These are phyloP conservation scores for Harpagifer antarcticus DNA, from an alignment of 2,797 vertebrate genomes.

Conservation along the genomic window DNA sequence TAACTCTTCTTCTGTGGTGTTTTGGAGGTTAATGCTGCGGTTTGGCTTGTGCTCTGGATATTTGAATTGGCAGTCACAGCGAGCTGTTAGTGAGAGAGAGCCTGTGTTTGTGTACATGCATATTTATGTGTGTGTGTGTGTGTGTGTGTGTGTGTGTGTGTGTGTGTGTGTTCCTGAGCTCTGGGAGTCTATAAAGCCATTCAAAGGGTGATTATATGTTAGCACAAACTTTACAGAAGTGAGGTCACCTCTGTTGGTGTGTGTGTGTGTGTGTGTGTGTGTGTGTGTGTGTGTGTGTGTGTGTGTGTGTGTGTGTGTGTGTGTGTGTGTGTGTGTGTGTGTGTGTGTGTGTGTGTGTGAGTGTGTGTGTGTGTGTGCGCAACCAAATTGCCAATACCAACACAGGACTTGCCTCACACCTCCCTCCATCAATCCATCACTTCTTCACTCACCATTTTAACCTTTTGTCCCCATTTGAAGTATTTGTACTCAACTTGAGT, in stretches of 20 bases:
- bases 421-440: background rate
- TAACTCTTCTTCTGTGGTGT: slow-evolving; percentile 28
- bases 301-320: slow-evolving; percentile 20
- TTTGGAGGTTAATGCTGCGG: slow-evolving; percentile 14
- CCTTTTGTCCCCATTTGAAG: background rate
- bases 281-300: slow-evolving; percentile 39
- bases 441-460: background rate
- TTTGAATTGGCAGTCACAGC: slow-evolving; percentile 52
- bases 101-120: slow-evolving; percentile 19
- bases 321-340: slow-evolving; percentile 40
- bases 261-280: slow-evolving; percentile 29
- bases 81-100: slow-evolving; percentile 47
- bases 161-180: slow-evolving; percentile 40
- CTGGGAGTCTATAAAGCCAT: slow-evolving; percentile 75
- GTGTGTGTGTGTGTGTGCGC: slow-evolving; percentile 27
- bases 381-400: slow-evolving; percentile 63
- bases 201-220: slow-evolving; percentile 79
- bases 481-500: too few relatives aligned
- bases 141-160: slow-evolving; percentile 27
- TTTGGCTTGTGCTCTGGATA: slow-evolving; percentile 34
- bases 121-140: slow-evolving; percentile 17
- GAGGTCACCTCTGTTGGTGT: slow-evolving; percentile 75
- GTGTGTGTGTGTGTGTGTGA: slow-evolving; percentile 35
- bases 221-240: slow-evolving; percentile 83
- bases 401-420: slow-evolving; percentile 49